Percentiles rank a stretch among this genome's conserved stretches.
These are phyloP conservation scores for Lysandra bellargus DNA, from an alignment of 2,888 invertebrate genomes.

Conservation along the genomic window DNA sequence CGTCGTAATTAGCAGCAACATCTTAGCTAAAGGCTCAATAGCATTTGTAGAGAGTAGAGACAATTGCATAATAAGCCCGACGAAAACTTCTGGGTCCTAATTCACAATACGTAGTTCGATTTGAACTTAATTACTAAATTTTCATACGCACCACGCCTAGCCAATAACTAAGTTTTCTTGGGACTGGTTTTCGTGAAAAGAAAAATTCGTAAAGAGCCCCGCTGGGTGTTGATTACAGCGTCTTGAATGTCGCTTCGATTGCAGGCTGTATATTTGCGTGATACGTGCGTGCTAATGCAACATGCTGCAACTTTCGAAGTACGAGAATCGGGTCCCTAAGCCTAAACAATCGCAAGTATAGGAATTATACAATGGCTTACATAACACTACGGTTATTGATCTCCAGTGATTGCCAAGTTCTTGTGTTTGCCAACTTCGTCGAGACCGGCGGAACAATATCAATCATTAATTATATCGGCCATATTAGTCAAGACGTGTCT, in stretches of 20 bases:
- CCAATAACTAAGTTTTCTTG: neutral
- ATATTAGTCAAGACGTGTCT: neutral
- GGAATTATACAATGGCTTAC: slow-evolving; percentile 34
- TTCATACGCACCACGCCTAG: neutral
- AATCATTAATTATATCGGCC: neutral
- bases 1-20: neutral
- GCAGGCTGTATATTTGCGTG: neutral
- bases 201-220: too few species aligned
- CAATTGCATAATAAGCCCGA: neutral
- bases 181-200: neutral
- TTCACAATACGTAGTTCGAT: neutral
- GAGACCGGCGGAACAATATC: neutral
- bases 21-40: neutral
- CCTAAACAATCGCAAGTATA: neutral
- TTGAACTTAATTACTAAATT: neutral
- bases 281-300: neutral
- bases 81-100: neutral
- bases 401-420: slow-evolving; percentile 22
- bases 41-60: neutral
- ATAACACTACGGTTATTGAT: slow-evolving; percentile 29
- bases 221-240: too few species aligned
- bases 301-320: neutral
- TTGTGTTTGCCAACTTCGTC: slow-evolving; percentile 21
- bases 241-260: too few species aligned
- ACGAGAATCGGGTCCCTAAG: neutral